phyloP scores from a whole-genome alignment of 1,140 invertebrate genomes.

The Brachionus koreanus region DNA sequence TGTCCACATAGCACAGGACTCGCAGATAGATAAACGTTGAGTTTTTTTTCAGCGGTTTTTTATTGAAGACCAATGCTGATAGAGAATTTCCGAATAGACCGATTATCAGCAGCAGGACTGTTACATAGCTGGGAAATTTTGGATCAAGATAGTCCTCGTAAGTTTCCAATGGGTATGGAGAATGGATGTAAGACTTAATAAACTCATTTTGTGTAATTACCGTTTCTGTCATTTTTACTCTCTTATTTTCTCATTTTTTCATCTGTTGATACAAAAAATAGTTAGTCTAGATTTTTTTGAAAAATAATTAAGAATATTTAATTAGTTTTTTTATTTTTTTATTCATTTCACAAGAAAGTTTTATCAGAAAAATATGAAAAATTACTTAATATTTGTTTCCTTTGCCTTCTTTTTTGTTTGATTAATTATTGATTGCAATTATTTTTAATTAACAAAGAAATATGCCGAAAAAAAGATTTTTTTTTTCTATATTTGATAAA shows the following conservation, averaged over 20 bases:
- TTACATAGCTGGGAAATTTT: neutral
- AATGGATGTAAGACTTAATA: neutral
- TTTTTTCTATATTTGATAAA: too few species aligned
- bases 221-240: neutral
- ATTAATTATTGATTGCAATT: neutral
- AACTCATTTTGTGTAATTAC: neutral
- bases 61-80: slow-evolving; percentile 11
- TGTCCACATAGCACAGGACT: slow-evolving; percentile 12
- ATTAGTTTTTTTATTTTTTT: neutral
- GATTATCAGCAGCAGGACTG: slow-evolving; percentile 1
- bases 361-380: neutral
- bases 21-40: slow-evolving; percentile 41
- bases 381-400: neutral
- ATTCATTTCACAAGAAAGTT: neutral
- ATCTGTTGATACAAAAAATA: too few species aligned
- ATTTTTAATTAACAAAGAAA: neutral
- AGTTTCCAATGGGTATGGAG: neutral
- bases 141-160: slow-evolving; percentile 35
- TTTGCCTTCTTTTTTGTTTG: neutral
- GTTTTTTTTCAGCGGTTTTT: slow-evolving; percentile 31
- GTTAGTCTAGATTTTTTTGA: neutral
- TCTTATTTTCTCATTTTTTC: neutral
- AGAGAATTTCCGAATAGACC: slow-evolving; percentile 32
- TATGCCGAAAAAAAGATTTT: neutral
- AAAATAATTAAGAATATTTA: too few species aligned